A percentile compares a stretch with the other conserved stretches of the same genome.
Conservation (phyloP, 2,888 invertebrate species). For the Eilema caniola region DNA sequence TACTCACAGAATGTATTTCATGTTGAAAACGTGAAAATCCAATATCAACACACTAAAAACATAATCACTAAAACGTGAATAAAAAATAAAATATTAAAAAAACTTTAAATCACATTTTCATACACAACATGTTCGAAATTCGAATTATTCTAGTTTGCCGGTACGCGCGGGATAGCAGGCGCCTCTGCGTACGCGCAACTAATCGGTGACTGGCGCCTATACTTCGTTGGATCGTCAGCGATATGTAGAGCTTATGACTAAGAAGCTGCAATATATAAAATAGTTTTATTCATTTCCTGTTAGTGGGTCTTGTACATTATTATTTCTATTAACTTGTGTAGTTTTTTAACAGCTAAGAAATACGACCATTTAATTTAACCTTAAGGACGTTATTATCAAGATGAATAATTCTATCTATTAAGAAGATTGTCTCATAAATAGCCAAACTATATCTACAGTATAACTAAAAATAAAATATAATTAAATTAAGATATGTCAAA, state of each 20-base stretch:
- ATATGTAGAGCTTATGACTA: conserved; percentile 45
- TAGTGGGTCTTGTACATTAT: conserved; percentile 23
- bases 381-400: not conserved
- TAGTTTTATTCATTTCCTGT: not conserved
- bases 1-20: conserved; percentile 58
- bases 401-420: no score
- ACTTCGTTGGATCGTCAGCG: conserved; percentile 27
- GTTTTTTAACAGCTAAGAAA: not conserved
- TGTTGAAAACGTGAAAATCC: conserved; percentile 43
- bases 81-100: conserved; percentile 20
- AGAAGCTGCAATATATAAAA: conserved; percentile 38
- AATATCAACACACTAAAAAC: conserved; percentile 36
- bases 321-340: not conserved
- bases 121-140: conserved; percentile 26
- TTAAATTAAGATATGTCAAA: no score
- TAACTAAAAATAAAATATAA: no score
- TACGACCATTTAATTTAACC: not conserved
- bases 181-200: conserved; percentile 48
- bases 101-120: conserved; percentile 39
- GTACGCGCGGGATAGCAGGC: conserved; percentile 26
- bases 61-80: conserved; percentile 44
- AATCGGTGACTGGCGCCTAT: conserved; percentile 47
- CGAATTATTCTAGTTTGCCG: conserved; percentile 25
- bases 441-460: no score
- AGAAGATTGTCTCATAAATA: no score